Conservation (phyloP, 1,140 invertebrate species). For the Procambarus virginalis region DNA sequence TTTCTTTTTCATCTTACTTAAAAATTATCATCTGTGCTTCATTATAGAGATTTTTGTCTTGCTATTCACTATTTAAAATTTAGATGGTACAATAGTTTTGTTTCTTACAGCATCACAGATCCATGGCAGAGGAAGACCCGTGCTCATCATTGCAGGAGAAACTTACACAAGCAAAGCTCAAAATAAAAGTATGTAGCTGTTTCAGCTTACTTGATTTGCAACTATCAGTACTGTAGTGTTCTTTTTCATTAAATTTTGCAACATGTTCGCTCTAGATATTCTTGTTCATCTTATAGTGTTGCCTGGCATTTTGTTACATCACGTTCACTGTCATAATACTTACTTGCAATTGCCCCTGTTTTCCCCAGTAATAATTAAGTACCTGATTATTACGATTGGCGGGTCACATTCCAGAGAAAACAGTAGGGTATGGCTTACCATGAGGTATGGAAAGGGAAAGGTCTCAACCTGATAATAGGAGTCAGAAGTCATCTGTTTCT, state of each 20-base stretch:
- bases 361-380: too few species aligned
- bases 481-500: too few species aligned
- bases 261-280: background rate
- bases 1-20: too few species aligned
- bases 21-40: too few species aligned
- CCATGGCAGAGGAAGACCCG: background rate
- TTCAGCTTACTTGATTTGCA: background rate
- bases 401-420: too few species aligned
- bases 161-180: background rate
- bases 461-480: too few species aligned
- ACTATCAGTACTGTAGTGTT: background rate
- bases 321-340: background rate
- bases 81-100: background rate
- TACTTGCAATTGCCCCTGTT: too few species aligned
- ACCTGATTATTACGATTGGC: too few species aligned
- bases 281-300: background rate
- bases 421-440: too few species aligned
- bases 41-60: too few species aligned
- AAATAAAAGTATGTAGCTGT: constrained; percentile 3
- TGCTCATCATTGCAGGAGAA: background rate
- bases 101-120: background rate
- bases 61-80: too few species aligned
- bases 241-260: background rate
- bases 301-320: background rate
- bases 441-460: too few species aligned